Conservation (phyloP, 2,888 invertebrate genomes). For the Drosophila kuntzei region DNA sequence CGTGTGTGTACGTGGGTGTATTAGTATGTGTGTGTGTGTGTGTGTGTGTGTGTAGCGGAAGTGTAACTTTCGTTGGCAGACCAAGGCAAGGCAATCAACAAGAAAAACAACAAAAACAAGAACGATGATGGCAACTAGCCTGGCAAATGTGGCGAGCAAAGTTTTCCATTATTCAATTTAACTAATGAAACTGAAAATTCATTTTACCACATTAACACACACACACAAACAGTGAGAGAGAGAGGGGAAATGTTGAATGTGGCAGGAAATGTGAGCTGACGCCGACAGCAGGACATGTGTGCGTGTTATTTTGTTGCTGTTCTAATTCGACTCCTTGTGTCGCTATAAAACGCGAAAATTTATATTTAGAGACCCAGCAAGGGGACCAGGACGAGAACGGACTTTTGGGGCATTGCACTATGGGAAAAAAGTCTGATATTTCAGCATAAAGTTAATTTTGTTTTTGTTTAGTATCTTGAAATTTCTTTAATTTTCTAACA, state of each 20-base stretch:
- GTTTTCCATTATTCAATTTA: constrained; percentile 84
- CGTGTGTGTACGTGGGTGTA: constrained; percentile 12
- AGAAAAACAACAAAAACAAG: constrained; percentile 40
- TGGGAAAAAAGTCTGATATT: too few relatives aligned
- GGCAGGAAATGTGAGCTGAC: constrained; percentile 74
- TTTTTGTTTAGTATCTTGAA: too few relatives aligned
- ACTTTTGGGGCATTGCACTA: constrained; percentile 13
- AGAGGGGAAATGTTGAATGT: constrained; percentile 39
- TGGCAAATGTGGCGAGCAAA: constrained; percentile 77
- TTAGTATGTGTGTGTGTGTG: constrained; percentile 21
- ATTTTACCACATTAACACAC: constrained; percentile 82
- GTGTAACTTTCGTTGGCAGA: constrained; percentile 76
- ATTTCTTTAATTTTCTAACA: too few relatives aligned
- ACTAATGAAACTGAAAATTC: constrained; percentile 85
- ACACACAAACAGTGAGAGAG: constrained; percentile 27
- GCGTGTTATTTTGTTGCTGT: constrained; percentile 59
- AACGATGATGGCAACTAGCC: constrained; percentile 30
- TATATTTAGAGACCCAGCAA: constrained; percentile 59
- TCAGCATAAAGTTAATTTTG: too few relatives aligned
- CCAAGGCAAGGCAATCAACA: constrained; percentile 62
- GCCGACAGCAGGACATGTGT: constrained; percentile 75
- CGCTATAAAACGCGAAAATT: constrained; percentile 79
- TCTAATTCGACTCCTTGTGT: constrained; percentile 36
- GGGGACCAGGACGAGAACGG: not conserved
- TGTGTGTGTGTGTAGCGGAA: constrained; percentile 58